Conservation (phyloP, 2,797 vertebrate species). For the Lindbergichthys nudifrons region DNA sequence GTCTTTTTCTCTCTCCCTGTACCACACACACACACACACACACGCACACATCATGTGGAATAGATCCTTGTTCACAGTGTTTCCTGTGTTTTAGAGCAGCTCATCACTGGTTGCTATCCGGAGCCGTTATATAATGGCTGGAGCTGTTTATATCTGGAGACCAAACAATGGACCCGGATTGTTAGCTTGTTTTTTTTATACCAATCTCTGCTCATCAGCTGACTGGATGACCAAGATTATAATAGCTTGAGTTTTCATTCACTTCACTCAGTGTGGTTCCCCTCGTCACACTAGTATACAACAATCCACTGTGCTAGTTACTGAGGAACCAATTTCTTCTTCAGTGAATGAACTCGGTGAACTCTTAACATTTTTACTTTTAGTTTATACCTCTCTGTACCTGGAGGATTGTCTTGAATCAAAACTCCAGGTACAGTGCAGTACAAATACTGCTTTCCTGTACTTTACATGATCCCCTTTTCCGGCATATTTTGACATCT, state of each 20-base stretch:
- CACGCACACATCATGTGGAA: constrained; percentile 73
- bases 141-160: constrained; percentile 74
- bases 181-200: constrained; percentile 58
- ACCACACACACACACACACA: constrained; percentile 30
- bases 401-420: not conserved
- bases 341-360: constrained; percentile 37
- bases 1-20: constrained; percentile 15
- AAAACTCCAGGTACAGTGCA: not conserved
- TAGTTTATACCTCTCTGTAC: constrained; percentile 1
- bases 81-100: constrained; percentile 80
- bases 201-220: constrained; percentile 76
- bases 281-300: constrained; percentile 34
- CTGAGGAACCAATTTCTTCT: constrained; percentile 18
- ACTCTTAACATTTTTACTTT: constrained; percentile 24
- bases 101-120: constrained; percentile 74
- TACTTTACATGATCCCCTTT: not conserved
- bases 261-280: constrained; percentile 43
- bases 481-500: not conserved
- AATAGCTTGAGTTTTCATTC: constrained; percentile 69
- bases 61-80: constrained; percentile 77
- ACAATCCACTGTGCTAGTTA: constrained; percentile 23
- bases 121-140: constrained; percentile 74
- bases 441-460: not conserved
- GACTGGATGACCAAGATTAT: constrained; percentile 75
- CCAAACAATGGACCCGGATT: constrained; percentile 76